Percentiles rank a stretch among this genome's conserved stretches.
phyloP scores from a whole-genome alignment of 92 coral and sea anemone species.

The Zoanthus gigantus region DNA sequence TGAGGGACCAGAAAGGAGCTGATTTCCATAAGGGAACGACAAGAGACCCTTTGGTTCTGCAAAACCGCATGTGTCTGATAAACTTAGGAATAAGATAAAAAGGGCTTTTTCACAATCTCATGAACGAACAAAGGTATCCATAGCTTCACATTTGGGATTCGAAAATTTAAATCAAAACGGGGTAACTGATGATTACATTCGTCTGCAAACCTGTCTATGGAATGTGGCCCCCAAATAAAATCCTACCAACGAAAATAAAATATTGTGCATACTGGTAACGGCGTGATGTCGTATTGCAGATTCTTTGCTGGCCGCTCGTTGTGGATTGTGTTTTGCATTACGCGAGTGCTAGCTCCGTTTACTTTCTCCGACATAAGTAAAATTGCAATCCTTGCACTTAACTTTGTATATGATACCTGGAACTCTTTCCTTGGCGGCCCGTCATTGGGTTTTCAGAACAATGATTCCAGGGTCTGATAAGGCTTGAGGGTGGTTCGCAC shows the following conservation, averaged over 20 bases:
- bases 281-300: too few species aligned
- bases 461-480: too few species aligned
- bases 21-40: slow-evolving; percentile 46
- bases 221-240: slow-evolving; percentile 63
- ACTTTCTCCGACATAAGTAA: too few species aligned
- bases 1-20: slow-evolving; percentile 58
- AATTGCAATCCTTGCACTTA: too few species aligned
- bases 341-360: too few species aligned
- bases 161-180: slow-evolving; percentile 51
- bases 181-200: slow-evolving; percentile 43
- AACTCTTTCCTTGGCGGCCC: too few species aligned
- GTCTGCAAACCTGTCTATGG: slow-evolving; percentile 60
- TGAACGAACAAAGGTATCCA: slow-evolving; percentile 44
- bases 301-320: too few species aligned
- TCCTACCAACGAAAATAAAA: slow-evolving; percentile 46
- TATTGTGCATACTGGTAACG: too few species aligned
- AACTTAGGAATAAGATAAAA: slow-evolving; percentile 4
- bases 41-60: slow-evolving; percentile 14
- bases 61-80: neutral
- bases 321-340: too few species aligned
- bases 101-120: slow-evolving; percentile 49
- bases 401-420: too few species aligned
- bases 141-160: slow-evolving; percentile 39
- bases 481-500: too few species aligned
- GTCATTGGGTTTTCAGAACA: too few species aligned